Evolutionary conservation across 2,888 invertebrate species (phyloP), one percentile per base, ranked within the genome.

Genomic region (Napeogenes inachia): DNA sequence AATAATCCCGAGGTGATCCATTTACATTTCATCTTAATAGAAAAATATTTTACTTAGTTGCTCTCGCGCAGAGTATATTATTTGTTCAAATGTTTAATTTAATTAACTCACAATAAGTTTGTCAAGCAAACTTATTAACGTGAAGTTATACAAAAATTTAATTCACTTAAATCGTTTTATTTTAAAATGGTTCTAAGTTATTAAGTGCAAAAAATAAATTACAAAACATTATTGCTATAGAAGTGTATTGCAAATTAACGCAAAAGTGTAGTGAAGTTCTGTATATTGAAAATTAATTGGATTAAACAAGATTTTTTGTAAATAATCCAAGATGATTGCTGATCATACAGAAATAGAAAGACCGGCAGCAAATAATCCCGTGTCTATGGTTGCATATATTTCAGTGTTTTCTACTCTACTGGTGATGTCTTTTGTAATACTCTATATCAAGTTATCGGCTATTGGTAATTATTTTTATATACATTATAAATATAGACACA

Each of bases 371-470:
- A 38, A 56, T 5, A 38, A 64, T 10, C 67, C 71, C 30, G 45
- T 70, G 4, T 61, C 64, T 4, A 54, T 61, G 54, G 62, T 74
- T 13, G 64, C 71, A 4, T 76, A 70, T 54, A 70, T 77, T 32
- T 73, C 76, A 0, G 62, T 75, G 33, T 70, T 74, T 45, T 71
- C 71, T 13, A 81, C 84, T 0, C 21, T 84, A 0, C 59, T 85
- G 35, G 30, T 80, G 2, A 80, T 83, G 76, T 75, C 76, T 3
- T 83, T 85, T 56, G 64, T 82, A 3, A 73, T 84, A n/a, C 70
- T 85, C 76, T 85, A 82, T 60, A 66, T 80, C 42, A 85, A 81
- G 70, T 70, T 84, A 62, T 67, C 74, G 1, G 70, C 73, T 12
- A 56, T 79, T 57, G 76, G 85, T 85, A 79, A 70, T 64, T 73